phyloP scores from a whole-genome alignment of 2,888 invertebrate species.

The Hydriomena furcata region DNA sequence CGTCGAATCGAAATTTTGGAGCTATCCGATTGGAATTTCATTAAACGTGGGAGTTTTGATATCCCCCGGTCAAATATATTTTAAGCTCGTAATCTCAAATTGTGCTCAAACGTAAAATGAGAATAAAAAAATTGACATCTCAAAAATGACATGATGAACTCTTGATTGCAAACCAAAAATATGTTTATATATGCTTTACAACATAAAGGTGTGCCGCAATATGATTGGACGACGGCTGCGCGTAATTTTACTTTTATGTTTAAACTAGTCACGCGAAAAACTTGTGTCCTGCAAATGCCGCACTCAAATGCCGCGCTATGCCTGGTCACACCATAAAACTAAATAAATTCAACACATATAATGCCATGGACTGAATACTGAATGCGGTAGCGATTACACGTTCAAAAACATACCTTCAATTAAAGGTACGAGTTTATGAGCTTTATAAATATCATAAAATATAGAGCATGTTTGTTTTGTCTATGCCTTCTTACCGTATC shows the following conservation, averaged over 20 bases:
- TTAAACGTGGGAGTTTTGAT: conserved; percentile 12
- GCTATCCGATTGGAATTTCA: conserved; percentile 4
- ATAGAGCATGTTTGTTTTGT: conserved; percentile 15
- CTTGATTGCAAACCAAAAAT: no score
- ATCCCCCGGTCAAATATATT: neutral
- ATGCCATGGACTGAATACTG: neutral
- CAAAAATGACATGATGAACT: no score
- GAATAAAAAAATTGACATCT: no score
- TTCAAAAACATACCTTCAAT: conserved; percentile 12
- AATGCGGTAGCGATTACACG: neutral
- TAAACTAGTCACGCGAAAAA: no score
- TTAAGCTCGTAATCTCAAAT: no score
- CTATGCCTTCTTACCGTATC: conserved; percentile 18
- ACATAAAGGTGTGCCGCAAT: no score
- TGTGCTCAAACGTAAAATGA: no score
- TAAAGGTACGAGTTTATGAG: conserved; percentile 10
- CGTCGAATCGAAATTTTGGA: conserved; percentile 4
- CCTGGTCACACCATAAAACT: neutral
- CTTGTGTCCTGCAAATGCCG: no score
- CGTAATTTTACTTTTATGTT: no score
- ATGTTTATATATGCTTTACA: no score
- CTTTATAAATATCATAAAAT: conserved; percentile 18
- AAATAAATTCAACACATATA: neutral
- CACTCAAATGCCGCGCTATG: no score
- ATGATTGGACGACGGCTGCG: no score